Percentiles rank a stretch among this genome's conserved stretches.
Conservation (phyloP, 92 coral and sea anemone genomes). For the Galaxea fascicularis region DNA sequence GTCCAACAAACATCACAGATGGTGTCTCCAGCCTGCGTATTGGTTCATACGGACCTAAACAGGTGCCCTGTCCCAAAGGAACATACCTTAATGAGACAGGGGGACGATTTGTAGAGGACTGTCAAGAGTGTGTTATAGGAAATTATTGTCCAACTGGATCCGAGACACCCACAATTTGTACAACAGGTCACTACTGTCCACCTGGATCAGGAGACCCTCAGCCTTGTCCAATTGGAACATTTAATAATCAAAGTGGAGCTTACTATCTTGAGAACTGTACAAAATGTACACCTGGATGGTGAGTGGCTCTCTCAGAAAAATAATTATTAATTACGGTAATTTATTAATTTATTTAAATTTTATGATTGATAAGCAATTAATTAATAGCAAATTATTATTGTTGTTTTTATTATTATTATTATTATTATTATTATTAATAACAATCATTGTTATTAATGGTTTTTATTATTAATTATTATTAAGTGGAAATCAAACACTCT, state of each 20-base stretch:
- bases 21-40: constrained; percentile 90
- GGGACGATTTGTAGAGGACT: constrained; percentile 82
- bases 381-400: no score
- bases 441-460: no score
- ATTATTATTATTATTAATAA: no score
- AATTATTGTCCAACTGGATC: constrained; percentile 91
- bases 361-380: no score
- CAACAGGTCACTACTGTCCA: constrained; percentile 93
- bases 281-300: constrained; percentile 96
- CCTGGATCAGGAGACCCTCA: constrained; percentile 95
- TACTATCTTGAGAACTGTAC: constrained; percentile 89
- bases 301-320: constrained; percentile 24
- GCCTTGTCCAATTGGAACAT: constrained; percentile 96
- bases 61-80: constrained; percentile 93
- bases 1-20: constrained; percentile 97
- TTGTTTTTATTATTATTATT: no score
- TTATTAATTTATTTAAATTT: no score
- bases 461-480: no score
- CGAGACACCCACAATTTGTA: constrained; percentile 73
- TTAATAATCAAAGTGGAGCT: constrained; percentile 76
- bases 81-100: constrained; percentile 80
- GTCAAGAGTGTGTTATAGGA: constrained; percentile 78
- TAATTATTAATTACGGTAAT: no score
- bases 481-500: no score
- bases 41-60: constrained; percentile 96